phyloP scores from a whole-genome alignment of 2,888 invertebrate genomes.

The Anticlea derivata region DNA sequence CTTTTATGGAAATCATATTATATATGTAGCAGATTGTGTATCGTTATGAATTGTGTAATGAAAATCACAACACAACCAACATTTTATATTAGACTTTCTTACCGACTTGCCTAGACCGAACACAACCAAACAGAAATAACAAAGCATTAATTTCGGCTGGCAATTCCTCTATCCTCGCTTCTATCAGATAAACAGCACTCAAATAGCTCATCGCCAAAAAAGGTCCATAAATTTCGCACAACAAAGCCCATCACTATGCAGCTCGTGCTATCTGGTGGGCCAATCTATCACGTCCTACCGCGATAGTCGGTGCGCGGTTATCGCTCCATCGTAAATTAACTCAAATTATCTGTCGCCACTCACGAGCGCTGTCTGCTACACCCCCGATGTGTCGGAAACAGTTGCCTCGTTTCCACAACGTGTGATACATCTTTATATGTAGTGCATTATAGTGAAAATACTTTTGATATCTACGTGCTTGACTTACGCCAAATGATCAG shows the following conservation, averaged over 20 bases:
- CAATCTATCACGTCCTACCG: slow-evolving; percentile 57
- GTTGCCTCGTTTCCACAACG: slow-evolving; percentile 30
- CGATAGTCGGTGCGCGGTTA: slow-evolving; percentile 49
- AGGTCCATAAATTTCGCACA: slow-evolving; percentile 30
- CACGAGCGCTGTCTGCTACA: slow-evolving; percentile 38
- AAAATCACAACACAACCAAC: background rate
- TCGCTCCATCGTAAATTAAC: slow-evolving; percentile 69
- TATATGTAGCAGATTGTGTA: background rate
- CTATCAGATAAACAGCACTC: slow-evolving; percentile 25
- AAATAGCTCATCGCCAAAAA: slow-evolving; percentile 27
- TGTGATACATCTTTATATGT: slow-evolving; percentile 30
- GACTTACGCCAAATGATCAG: slow-evolving; percentile 6
- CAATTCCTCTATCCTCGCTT: slow-evolving; percentile 11
- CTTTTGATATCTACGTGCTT: background rate
- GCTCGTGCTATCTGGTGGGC: slow-evolving; percentile 47
- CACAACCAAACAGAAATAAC: slow-evolving; percentile 1
- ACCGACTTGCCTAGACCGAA: background rate
- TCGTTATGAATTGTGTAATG: background rate
- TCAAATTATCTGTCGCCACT: slow-evolving; percentile 58
- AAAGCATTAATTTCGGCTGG: slow-evolving; percentile 9
- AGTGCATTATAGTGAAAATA: slow-evolving; percentile 10
- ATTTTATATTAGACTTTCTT: too few species aligned
- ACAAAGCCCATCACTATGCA: slow-evolving; percentile 38
- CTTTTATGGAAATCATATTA: background rate
- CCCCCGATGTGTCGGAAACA: slow-evolving; percentile 33